Conservation (phyloP, 2,888 invertebrate species). For the Cantharis lateralis region DNA sequence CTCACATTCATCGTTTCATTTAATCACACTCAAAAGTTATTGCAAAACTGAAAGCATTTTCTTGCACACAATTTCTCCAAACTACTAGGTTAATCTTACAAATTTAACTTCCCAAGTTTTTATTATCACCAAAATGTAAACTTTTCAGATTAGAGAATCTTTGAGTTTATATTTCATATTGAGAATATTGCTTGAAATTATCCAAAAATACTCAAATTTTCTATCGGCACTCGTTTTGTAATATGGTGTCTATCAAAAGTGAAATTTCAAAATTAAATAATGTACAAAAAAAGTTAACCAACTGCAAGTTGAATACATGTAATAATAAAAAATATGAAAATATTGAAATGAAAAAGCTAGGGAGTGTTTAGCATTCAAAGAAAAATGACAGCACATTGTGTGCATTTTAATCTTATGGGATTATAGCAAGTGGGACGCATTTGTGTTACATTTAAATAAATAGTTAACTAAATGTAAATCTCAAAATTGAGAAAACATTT, state of each 20-base stretch:
- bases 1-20: neutral
- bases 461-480: too few relatives aligned
- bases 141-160: neutral
- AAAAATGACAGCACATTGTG: too few relatives aligned
- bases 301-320: too few relatives aligned
- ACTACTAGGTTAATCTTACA: neutral
- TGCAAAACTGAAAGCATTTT: neutral
- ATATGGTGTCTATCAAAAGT: neutral
- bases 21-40: neutral
- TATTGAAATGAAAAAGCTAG: too few relatives aligned
- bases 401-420: too few relatives aligned
- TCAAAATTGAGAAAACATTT: too few relatives aligned
- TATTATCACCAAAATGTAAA: neutral
- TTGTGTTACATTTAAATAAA: too few relatives aligned
- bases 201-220: neutral
- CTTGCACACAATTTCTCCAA: neutral
- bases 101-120: neutral
- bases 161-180: neutral
- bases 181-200: neutral
- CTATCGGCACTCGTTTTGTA: too few relatives aligned
- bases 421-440: too few relatives aligned
- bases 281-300: neutral
- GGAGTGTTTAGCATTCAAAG: too few relatives aligned
- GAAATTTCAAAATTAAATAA: neutral
- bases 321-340: too few relatives aligned